Conservation (phyloP, 2,888 invertebrate genomes). For the Ditula angustiorana region DNA sequence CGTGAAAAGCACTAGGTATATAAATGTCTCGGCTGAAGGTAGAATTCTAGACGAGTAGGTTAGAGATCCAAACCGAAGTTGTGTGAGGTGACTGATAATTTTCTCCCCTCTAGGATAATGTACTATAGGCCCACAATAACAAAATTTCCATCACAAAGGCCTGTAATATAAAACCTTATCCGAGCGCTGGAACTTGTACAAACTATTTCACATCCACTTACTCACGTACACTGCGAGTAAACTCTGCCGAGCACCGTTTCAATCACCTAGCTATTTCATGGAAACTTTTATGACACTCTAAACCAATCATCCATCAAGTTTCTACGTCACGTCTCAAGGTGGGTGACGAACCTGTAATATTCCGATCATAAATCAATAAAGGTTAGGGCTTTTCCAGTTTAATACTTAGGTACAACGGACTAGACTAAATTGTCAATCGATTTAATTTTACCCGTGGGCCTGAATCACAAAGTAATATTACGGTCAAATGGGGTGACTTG, state of each 20-base stretch:
- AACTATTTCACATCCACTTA: neutral
- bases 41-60: too few species aligned
- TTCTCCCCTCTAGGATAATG: too few species aligned
- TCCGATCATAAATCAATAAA: conserved; percentile 21
- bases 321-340: conserved; percentile 23
- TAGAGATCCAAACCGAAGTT: too few species aligned
- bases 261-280: conserved; percentile 2
- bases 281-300: conserved; percentile 29
- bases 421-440: neutral
- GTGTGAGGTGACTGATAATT: too few species aligned
- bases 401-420: neutral
- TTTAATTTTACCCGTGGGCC: neutral
- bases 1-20: too few species aligned
- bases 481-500: too few species aligned
- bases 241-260: neutral
- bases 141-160: too few species aligned
- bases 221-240: too few species aligned
- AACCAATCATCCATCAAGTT: conserved; percentile 32
- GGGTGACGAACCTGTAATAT: conserved; percentile 26
- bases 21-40: too few species aligned
- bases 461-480: neutral
- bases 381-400: conserved; percentile 2
- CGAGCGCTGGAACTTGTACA: neutral
- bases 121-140: too few species aligned
- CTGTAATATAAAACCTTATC: too few species aligned